Base-by-base conservation (phyloP, 2,888 invertebrate genomes). In the Priocnemis perturbator region DNA sequence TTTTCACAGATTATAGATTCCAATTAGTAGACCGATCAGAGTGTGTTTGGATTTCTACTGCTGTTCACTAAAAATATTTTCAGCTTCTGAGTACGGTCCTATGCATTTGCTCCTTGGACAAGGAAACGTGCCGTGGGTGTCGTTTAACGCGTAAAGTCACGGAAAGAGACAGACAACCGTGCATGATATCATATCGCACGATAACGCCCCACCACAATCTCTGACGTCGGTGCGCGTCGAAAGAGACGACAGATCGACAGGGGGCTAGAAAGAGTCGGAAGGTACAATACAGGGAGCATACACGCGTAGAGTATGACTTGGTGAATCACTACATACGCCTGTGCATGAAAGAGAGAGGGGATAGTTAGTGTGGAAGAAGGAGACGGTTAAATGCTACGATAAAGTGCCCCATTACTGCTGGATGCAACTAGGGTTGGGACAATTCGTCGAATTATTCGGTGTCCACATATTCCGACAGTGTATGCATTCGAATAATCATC, bases 121-220 rank as follows among this genome's bases (percentile, higher is more conserved):
- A 45, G 21, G n/a, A 21, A 20, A 60, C 44, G 17, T 20, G 26
- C 19, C 23, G 20, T 44, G 59, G 21, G 30, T 37, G 15, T 55
- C 63, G 45, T 15, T 17, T 30, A 63, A 47, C 62, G 20, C 48
- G 50, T 56, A 64, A 53, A 67, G 57, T 23, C 66, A 23, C 56
- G 64, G 59, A 47, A 44, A 67, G 45, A 15, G 60, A n/a, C 56
- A 17, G 56, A 66, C 77, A 75, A 67, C 37, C 17, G 64, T 58
- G 50, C 59, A 60, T 65, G 83, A 84, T 83, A 83, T 64, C 78
- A 64, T 84, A 83, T 84, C 80, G 75, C 60, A 45, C 63, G 81
- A 83, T 82, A 82, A 78, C 75, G 78, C 69, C 78, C 83, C 79
- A 67, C 72, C 70, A 44, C n/a, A 19, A 47, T 5, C 21, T 44